Evolutionary conservation across 2,797 vertebrate genomes (phyloP).

Genomic region (Sarcoramphus papa): DNA sequence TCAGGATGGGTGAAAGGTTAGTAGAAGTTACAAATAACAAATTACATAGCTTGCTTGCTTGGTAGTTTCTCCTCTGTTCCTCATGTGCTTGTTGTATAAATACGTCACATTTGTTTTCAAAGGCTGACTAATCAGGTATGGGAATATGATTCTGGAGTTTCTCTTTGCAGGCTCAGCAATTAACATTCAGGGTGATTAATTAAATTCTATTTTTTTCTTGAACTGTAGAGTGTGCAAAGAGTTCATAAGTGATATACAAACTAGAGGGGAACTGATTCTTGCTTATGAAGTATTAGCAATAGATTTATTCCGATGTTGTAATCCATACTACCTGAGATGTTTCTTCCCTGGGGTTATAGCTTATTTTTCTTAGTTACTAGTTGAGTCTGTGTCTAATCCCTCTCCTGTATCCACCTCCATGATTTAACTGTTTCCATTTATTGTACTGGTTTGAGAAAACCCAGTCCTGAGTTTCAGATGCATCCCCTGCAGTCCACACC

Average conservation of each 20-base stretch:
- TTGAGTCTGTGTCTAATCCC: not conserved
- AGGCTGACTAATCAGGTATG: not conserved
- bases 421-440: not conserved
- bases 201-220: not conserved
- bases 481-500: not conserved
- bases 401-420: not conserved
- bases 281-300: not conserved
- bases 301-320: not conserved
- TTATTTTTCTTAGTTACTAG: not conserved
- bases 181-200: not conserved
- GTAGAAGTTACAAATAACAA: not conserved
- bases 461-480: not conserved
- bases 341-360: not conserved
- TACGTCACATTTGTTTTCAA: not conserved
- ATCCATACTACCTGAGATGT: not conserved
- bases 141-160: not conserved
- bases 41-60: fast-evolving
- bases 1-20: not conserved
- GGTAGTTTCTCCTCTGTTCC: not conserved
- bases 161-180: not conserved
- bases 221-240: not conserved
- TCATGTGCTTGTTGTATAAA: not conserved
- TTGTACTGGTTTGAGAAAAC: not conserved
- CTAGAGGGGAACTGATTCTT: not conserved
- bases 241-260: not conserved